Conservation (phyloP, 2,888 invertebrate genomes). For the Pandemis corylana region DNA sequence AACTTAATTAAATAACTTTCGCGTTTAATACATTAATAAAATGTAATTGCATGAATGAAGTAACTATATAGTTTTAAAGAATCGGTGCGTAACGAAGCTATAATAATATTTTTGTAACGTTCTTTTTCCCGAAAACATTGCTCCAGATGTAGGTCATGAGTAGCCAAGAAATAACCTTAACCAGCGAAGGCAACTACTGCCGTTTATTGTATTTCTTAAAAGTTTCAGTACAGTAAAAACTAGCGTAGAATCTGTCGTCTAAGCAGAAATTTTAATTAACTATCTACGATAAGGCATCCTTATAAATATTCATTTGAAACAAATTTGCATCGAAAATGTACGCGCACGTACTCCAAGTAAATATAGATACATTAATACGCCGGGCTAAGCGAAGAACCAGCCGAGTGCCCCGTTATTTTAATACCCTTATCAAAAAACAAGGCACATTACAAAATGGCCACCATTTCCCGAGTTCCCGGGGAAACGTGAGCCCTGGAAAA, state of each 20-base stretch:
- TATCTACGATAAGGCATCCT: slow-evolving; percentile 20
- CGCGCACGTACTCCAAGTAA: slow-evolving; percentile 75
- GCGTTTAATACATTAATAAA: too few species aligned
- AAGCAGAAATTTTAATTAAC: slow-evolving; percentile 20
- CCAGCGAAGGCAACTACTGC: too few species aligned
- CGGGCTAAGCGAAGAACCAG: slow-evolving; percentile 70
- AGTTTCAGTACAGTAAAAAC: background rate
- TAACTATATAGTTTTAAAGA: too few species aligned
- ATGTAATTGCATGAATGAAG: too few species aligned
- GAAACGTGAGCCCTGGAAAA: slow-evolving; percentile 83
- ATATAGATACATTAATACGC: slow-evolving; percentile 63
- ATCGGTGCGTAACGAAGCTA: too few species aligned
- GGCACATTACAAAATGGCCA: slow-evolving; percentile 84
- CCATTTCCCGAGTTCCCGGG: slow-evolving; percentile 83
- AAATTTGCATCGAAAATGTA: slow-evolving; percentile 80
- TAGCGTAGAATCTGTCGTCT: background rate
- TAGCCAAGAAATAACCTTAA: too few species aligned
- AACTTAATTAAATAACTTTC: background rate
- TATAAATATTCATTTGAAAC: slow-evolving; percentile 75
- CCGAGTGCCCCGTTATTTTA: slow-evolving; percentile 81
- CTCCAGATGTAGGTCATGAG: too few species aligned
- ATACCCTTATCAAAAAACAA: slow-evolving; percentile 85
- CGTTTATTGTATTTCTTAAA: too few species aligned
- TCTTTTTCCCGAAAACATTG: too few species aligned
- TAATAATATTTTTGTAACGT: too few species aligned